These are phyloP conservation scores for Alligator sinensis DNA, from an alignment of 2,113 vertebrate species.

Conservation along the genomic window DNA sequence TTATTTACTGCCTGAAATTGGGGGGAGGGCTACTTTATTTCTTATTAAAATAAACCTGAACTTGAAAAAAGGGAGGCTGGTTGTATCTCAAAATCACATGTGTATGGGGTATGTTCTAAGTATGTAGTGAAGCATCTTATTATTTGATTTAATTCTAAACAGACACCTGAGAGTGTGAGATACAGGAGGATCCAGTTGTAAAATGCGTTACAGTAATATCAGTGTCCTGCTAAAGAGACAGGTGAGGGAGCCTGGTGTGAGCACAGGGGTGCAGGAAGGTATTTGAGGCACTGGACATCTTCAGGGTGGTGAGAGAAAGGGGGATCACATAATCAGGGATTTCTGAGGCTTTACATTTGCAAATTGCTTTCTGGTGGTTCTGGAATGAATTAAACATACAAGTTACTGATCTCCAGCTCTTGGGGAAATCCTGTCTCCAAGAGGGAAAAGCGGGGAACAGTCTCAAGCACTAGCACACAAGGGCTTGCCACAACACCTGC, in stretches of 20 bases:
- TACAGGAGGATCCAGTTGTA: constrained; percentile 53
- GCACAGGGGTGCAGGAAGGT: background rate
- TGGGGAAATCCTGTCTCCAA: constrained; percentile 37
- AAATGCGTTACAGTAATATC: constrained; percentile 35
- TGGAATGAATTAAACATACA: constrained; percentile 80
- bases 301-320: constrained; percentile 37
- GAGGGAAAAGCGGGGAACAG: background rate
- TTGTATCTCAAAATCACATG: constrained; percentile 17
- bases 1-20: constrained; percentile 45
- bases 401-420: constrained; percentile 69
- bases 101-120: constrained; percentile 19
- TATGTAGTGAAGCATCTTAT: constrained; percentile 11
- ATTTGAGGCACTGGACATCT: background rate
- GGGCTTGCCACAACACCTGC: background rate
- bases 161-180: constrained; percentile 50
- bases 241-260: background rate
- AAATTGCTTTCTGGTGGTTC: constrained; percentile 75
- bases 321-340: constrained; percentile 51
- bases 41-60: constrained; percentile 47
- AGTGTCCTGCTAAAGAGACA: background rate
- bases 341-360: constrained; percentile 70
- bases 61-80: constrained; percentile 32
- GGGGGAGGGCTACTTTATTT: constrained; percentile 48
- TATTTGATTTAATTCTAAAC: constrained; percentile 43
- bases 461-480: constrained; percentile 4